phyloP scores from a whole-genome alignment of 2,113 vertebrate species.

The Acanthochromis polyacanthus region DNA sequence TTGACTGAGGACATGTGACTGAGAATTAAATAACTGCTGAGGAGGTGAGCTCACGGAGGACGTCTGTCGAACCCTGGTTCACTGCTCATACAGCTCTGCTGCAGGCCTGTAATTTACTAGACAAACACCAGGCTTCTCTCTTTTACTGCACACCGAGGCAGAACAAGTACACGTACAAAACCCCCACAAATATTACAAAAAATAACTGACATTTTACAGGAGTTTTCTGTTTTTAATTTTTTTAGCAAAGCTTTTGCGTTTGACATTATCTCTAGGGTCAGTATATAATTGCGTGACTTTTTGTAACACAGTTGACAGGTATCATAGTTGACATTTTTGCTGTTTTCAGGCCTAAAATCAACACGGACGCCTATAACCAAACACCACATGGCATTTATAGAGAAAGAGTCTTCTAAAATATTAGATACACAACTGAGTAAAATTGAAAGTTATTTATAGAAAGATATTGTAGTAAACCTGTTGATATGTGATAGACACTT shows the following conservation, averaged over 20 bases:
- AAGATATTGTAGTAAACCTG: too few species aligned
- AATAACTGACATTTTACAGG: too few species aligned
- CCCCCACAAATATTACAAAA: background rate
- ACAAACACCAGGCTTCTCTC: slow-evolving; percentile 3
- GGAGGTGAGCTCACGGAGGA: slow-evolving; percentile 25
- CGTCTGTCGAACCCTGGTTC: slow-evolving; percentile 8
- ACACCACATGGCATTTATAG: too few species aligned
- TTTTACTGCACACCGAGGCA: background rate
- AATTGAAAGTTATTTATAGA: too few species aligned
- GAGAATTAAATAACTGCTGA: slow-evolving; percentile 41
- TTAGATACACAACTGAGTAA: too few species aligned
- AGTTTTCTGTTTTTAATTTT: background rate
- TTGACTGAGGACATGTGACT: slow-evolving; percentile 32
- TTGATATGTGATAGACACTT: too few species aligned
- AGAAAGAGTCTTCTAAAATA: too few species aligned
- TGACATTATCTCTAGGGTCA: background rate
- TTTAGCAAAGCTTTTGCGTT: too few species aligned
- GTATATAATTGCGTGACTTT: background rate
- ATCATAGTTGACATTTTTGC: too few species aligned
- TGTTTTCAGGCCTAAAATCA: too few species aligned
- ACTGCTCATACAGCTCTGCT: background rate
- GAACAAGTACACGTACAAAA: background rate
- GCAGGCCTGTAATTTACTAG: background rate
- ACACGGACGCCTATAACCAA: too few species aligned
- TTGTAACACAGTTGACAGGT: too few species aligned